Evolutionary conservation across 2,888 invertebrate species (phyloP).

Genomic region (Thyatira batis): DNA sequence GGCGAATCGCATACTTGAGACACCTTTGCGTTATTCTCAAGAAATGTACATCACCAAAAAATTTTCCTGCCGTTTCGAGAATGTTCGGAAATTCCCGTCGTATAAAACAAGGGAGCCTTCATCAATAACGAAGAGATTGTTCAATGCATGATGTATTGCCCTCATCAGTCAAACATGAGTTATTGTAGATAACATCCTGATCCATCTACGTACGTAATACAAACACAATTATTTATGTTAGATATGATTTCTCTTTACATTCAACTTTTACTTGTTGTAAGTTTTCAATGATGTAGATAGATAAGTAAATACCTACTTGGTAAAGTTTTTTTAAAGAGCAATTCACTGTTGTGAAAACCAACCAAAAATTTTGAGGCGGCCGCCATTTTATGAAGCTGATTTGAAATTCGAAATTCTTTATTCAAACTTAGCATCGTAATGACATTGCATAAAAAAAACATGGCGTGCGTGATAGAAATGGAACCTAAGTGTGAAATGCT

Average conservation of each 20-base stretch:
- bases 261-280: background rate
- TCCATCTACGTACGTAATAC: background rate
- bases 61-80: background rate
- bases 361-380: no score
- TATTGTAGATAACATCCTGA: background rate
- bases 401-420: background rate
- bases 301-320: no score
- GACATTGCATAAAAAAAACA: background rate
- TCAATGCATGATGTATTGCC: background rate
- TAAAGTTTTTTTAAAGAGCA: no score
- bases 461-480: no score
- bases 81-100: no score
- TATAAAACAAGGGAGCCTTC: no score
- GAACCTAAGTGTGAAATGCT: background rate
- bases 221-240: background rate
- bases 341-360: no score
- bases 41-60: background rate
- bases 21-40: conserved; percentile 21
- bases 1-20: conserved; percentile 62
- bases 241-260: background rate
- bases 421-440: background rate
- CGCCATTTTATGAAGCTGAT: no score
- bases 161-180: background rate
- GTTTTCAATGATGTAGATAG: no score
- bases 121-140: background rate